phyloP scores from a whole-genome alignment of 2,888 invertebrate species.

The Arctia plantaginis region DNA sequence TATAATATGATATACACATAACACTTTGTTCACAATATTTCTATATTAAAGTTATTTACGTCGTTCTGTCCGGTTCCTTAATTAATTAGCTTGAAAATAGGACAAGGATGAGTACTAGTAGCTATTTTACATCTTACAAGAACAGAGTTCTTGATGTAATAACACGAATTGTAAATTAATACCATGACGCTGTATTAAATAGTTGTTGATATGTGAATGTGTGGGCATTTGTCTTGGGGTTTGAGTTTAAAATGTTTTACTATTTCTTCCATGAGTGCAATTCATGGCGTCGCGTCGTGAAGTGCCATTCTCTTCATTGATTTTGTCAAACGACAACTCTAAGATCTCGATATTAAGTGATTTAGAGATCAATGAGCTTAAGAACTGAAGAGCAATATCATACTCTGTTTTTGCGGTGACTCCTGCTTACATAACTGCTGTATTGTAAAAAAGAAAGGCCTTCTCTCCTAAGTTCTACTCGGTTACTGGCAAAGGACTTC shows the following conservation, averaged over 20 bases:
- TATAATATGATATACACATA: conserved; percentile 16
- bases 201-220: conserved; percentile 13
- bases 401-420: too few species aligned
- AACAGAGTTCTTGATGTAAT: conserved; percentile 24
- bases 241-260: background rate
- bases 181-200: conserved; percentile 9
- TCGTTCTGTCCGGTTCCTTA: conserved; percentile 59
- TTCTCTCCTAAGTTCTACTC: background rate
- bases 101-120: conserved; percentile 55
- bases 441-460: background rate
- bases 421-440: too few species aligned
- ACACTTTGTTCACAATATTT: conserved; percentile 45
- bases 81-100: conserved; percentile 63
- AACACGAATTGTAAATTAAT: conserved; percentile 28
- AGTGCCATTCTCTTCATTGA: background rate
- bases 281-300: background rate
- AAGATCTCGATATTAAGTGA: too few species aligned
- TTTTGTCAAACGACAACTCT: too few species aligned
- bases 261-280: background rate
- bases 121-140: conserved; percentile 38
- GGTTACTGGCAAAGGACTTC: too few species aligned
- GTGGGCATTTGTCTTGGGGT: background rate
- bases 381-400: too few species aligned
- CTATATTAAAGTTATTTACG: conserved; percentile 52
- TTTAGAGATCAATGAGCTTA: too few species aligned